Evolutionary conservation across 2,797 vertebrate species (phyloP), one percentile per base, ranked within the genome.

Genomic region (Diglossa cyanea): DNA sequence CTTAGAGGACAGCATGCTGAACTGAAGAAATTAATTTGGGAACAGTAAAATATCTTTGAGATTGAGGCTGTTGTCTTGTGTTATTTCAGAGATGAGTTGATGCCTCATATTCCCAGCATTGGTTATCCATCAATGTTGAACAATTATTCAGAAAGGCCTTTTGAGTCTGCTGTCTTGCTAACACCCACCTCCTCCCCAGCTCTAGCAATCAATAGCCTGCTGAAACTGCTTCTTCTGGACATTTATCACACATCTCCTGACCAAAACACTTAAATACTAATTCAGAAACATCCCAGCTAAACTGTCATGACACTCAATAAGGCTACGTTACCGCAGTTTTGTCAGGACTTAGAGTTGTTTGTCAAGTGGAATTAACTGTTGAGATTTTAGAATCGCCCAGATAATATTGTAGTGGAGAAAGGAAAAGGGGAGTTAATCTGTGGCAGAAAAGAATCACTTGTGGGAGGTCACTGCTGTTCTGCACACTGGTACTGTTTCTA

Each of bases 231-330:
- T 84, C 37, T 94, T 57, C 70, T 62, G 35, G 10, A 42, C 31
- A 37, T 40, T 35, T 54, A 4, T 35, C 54, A 65, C 16, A 37
- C 50, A 10, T 17, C 6, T 54, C 9, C 28, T 51, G 13, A 75
- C 37, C 18, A 44, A 53, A 88, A 62, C 30, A 57, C 23, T 76
- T 68, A 60, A 66, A 70, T 17, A 61, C 13, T 2, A 9, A 58
- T 66, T 72, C 58, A 90, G 66, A 86, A 90, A 55, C 0, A 3
- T 48, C 37, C 42, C n/a, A 73, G 55, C 16, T 79, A 71, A 89
- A 60, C 21, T 51, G 15, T 21, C 10, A 3, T 44, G 23, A 60
- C 11, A 23, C 10, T 80, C 0, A 0, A 35, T 2, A 5, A 85
- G 17, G 25, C 30, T 53, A 47, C 12, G 10, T 71, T 47, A 37